These are phyloP conservation scores for Andricus grossulariae DNA, from an alignment of 1,140 invertebrate species.

Conservation along the genomic window DNA sequence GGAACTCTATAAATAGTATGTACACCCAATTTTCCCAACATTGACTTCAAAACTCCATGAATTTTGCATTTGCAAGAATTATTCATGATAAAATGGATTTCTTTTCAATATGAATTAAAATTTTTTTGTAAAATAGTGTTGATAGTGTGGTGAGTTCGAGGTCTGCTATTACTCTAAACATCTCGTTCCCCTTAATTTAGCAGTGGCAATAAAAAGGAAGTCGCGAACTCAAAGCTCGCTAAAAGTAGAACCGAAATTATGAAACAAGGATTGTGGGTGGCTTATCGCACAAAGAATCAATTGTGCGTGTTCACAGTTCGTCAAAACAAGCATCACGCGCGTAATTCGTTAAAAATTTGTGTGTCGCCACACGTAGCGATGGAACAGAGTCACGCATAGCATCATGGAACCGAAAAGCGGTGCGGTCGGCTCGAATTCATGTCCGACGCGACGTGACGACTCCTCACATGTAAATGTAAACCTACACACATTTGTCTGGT, in stretches of 20 bases:
- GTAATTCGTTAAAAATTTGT: conserved; percentile 10
- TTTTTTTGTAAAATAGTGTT: too few species aligned
- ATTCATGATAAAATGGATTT: too few species aligned
- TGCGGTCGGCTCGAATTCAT: neutral
- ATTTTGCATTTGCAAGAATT: too few species aligned
- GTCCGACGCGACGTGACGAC: neutral
- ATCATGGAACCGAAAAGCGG: neutral
- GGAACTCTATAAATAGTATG: too few species aligned
- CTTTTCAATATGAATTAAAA: too few species aligned
- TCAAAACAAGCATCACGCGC: conserved; percentile 25
- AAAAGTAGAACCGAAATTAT: neutral
- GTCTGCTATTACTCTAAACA: too few species aligned
- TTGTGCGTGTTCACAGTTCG: conserved; percentile 23
- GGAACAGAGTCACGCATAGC: neutral
- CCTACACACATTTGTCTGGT: neutral
- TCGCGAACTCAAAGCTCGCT: too few species aligned
- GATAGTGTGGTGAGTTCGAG: too few species aligned
- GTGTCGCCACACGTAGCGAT: neutral
- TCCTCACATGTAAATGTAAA: neutral
- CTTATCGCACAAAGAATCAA: conserved; percentile 18
- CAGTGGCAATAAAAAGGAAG: neutral
- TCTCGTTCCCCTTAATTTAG: too few species aligned
- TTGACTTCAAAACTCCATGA: too few species aligned
- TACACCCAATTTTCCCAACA: too few species aligned
- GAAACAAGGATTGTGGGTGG: neutral